phyloP scores from a whole-genome alignment of 2,888 invertebrate genomes.

The Rotaria sp. region DNA sequence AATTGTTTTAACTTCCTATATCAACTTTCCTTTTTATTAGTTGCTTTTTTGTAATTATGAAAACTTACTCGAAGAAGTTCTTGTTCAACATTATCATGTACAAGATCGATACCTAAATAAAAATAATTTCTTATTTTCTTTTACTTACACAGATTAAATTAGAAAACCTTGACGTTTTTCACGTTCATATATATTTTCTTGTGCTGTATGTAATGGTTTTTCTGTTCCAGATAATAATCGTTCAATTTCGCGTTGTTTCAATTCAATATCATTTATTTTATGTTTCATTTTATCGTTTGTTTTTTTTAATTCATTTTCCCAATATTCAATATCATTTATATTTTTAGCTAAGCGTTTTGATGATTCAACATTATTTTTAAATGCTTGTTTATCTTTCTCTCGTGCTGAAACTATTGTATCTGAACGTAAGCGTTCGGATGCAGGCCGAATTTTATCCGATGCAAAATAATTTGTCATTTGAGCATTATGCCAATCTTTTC shows the following conservation, averaged over 20 bases:
- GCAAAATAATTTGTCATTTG: too few species aligned
- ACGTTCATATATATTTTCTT: slow-evolving; percentile 83
- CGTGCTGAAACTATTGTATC: slow-evolving; percentile 54
- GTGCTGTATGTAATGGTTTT: slow-evolving; percentile 80
- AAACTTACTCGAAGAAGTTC: slow-evolving; percentile 64
- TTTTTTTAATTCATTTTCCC: slow-evolving; percentile 63
- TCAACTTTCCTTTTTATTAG: too few species aligned
- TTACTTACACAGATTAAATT: too few species aligned
- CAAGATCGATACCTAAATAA: slow-evolving; percentile 69
- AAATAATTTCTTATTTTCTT: too few species aligned
- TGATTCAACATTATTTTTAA: slow-evolving; percentile 64
- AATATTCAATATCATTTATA: too few species aligned
- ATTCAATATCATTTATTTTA: slow-evolving; percentile 71
- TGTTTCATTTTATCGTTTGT: slow-evolving; percentile 33
- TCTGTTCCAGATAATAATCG: slow-evolving; percentile 72
- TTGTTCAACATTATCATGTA: too few species aligned
- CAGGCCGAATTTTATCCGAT: slow-evolving; percentile 75
- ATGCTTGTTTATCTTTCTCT: slow-evolving; percentile 57
- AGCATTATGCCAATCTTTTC: too few species aligned
- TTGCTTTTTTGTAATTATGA: too few species aligned
- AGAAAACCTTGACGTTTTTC: too few species aligned
- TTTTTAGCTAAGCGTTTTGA: slow-evolving; percentile 71
- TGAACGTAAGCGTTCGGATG: slow-evolving; percentile 52
- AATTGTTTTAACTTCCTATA: slow-evolving; percentile 70
- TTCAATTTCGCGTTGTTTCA: slow-evolving; percentile 66